Evolutionary conservation across 1,140 invertebrate genomes (phyloP).

Genomic region (Drosophila ironensis): DNA sequence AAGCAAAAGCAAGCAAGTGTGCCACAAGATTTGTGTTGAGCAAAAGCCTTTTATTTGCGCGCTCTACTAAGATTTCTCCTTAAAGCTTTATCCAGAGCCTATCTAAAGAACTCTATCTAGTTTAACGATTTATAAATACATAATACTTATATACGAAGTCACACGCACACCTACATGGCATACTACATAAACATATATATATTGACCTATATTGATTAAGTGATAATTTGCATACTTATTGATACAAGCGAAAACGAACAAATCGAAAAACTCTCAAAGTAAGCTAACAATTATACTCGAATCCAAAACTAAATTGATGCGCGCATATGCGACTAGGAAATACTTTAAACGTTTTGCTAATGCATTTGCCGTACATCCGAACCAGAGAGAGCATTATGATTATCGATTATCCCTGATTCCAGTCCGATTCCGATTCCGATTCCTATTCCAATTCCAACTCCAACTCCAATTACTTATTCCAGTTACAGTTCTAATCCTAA

Average conservation of each 20-base stretch:
- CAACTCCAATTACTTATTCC: slow-evolving; percentile 25
- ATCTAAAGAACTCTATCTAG: slow-evolving; percentile 62
- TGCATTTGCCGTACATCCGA: slow-evolving; percentile 59
- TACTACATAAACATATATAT: too few relatives aligned
- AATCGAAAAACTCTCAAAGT: slow-evolving; percentile 52
- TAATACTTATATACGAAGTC: slow-evolving; percentile 59
- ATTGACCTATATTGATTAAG: slow-evolving; percentile 67
- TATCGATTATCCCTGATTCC: slow-evolving; percentile 42
- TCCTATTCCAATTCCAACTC: slow-evolving; percentile 14
- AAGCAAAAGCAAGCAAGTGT: slow-evolving; percentile 2
- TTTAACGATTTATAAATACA: slow-evolving; percentile 52
- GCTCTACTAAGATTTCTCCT: slow-evolving; percentile 49
- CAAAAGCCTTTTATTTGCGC: slow-evolving; percentile 46
- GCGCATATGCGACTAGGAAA: slow-evolving; percentile 31
- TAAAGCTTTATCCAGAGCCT: slow-evolving; percentile 57
- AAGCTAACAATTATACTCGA: slow-evolving; percentile 68
- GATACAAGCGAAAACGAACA: slow-evolving; percentile 46
- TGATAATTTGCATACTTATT: slow-evolving; percentile 75
- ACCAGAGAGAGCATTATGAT: slow-evolving; percentile 52
- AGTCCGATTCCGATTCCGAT: slow-evolving; percentile 31
- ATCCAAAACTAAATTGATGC: slow-evolving; percentile 19
- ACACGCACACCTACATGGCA: slow-evolving; percentile 70
- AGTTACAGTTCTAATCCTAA: slow-evolving; percentile 35
- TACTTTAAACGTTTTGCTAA: slow-evolving; percentile 55
- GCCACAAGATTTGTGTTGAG: slow-evolving; percentile 27